Percentiles rank a stretch among this genome's conserved stretches.
Conservation (phyloP, 2,888 invertebrate species). For the Lithophane leautieri region DNA sequence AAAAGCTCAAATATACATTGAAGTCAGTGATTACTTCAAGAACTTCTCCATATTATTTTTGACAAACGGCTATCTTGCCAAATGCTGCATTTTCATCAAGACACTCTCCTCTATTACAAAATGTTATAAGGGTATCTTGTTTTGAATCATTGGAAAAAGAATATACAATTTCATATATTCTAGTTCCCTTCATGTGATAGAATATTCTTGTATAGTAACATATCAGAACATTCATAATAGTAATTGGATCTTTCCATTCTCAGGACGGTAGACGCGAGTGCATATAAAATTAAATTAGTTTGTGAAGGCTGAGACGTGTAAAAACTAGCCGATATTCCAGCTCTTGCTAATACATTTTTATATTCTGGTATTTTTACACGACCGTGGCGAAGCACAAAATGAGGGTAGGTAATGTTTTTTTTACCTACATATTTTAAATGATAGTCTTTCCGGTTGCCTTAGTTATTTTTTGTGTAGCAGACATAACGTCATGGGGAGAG, state of each 20-base stretch:
- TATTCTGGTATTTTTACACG: background rate
- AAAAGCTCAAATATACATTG: too few species aligned
- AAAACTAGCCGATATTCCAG: conserved; percentile 17
- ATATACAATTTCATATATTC: conserved; percentile 13
- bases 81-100: background rate
- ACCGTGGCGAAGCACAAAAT: background rate
- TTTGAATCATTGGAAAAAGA: conserved; percentile 32
- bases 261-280: conserved; percentile 28
- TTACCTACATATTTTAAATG: background rate
- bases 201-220: conserved; percentile 39
- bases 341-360: background rate
- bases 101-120: background rate
- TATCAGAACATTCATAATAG: conserved; percentile 40
- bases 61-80: background rate
- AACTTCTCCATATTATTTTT: background rate
- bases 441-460: background rate
- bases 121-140: background rate
- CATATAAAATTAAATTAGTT: conserved; percentile 36
- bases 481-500: background rate
- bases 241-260: conserved; percentile 57
- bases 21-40: background rate
- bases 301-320: conserved; percentile 25
- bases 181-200: conserved; percentile 33
- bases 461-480: background rate
- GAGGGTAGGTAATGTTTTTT: background rate